phyloP scores from a whole-genome alignment of 2,113 vertebrate genomes.

The Hassar affinis region DNA sequence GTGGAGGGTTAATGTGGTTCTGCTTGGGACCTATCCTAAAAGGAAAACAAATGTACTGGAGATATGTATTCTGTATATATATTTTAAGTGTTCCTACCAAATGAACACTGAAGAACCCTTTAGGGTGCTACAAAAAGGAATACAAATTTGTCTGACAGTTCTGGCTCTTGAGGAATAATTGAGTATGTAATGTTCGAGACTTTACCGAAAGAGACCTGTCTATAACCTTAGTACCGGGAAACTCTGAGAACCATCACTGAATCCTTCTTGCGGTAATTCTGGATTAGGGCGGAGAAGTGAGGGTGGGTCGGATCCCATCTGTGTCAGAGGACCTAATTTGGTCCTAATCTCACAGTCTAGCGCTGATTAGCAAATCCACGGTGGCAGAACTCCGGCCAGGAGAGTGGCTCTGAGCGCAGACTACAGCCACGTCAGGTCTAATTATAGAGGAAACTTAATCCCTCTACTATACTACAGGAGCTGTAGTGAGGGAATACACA shows the following conservation, averaged over 20 bases:
- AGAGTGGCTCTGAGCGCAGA: neutral
- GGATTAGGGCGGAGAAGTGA: constrained; percentile 28
- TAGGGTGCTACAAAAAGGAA: neutral
- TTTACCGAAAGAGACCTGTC: neutral
- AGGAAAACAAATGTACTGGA: neutral
- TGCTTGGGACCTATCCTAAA: neutral
- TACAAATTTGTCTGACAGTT: neutral
- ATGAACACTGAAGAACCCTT: neutral
- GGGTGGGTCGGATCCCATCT: constrained; percentile 18
- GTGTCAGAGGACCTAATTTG: constrained; percentile 44
- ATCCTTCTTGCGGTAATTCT: constrained; percentile 20
- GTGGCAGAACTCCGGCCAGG: neutral
- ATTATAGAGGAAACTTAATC: constrained; percentile 45
- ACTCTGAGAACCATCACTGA: neutral
- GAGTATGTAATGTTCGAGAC: neutral
- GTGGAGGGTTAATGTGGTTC: too few relatives aligned
- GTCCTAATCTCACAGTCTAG: constrained; percentile 49
- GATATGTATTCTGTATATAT: neutral
- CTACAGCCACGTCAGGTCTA: constrained; percentile 34
- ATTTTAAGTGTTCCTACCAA: neutral
- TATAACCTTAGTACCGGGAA: neutral
- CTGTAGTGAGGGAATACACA: neutral
- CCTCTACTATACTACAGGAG: neutral
- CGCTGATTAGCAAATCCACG: constrained; percentile 49
- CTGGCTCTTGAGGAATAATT: neutral